Conservation (phyloP, 2,888 invertebrate species). For the Apamea crenata region DNA sequence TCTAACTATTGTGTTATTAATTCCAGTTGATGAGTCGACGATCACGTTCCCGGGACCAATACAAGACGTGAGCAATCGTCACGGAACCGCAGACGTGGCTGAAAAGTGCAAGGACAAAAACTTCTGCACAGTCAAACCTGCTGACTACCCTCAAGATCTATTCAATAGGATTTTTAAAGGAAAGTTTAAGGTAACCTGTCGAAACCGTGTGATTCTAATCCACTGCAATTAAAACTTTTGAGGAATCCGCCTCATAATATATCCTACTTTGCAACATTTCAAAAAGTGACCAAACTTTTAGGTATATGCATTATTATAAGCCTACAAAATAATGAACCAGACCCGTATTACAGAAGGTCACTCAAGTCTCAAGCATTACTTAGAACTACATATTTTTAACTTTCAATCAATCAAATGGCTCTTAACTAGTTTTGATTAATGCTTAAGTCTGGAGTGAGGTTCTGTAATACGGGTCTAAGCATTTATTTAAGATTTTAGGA, state of each 20-base stretch:
- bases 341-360: background rate
- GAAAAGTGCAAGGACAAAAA: slow-evolving; percentile 74
- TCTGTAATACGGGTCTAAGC: background rate
- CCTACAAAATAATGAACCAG: background rate
- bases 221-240: slow-evolving; percentile 1
- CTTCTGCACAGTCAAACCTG: slow-evolving; percentile 80
- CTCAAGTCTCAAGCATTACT: background rate
- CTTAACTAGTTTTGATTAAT: background rate
- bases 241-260: background rate
- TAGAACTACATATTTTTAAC: background rate
- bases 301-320: background rate
- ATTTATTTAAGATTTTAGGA: background rate
- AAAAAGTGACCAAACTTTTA: background rate
- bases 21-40: slow-evolving; percentile 67
- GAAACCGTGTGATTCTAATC: background rate
- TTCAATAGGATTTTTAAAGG: slow-evolving; percentile 80
- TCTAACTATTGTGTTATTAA: slow-evolving; percentile 10
- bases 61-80: slow-evolving; percentile 69
- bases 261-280: background rate
- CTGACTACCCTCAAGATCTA: slow-evolving; percentile 78
- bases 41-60: slow-evolving; percentile 77
- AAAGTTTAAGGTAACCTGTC: slow-evolving; percentile 72
- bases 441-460: background rate
- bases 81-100: slow-evolving; percentile 66
- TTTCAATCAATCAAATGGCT: background rate